Conservation (phyloP, 2,888 invertebrate genomes). For the Machimus atricapillus region DNA sequence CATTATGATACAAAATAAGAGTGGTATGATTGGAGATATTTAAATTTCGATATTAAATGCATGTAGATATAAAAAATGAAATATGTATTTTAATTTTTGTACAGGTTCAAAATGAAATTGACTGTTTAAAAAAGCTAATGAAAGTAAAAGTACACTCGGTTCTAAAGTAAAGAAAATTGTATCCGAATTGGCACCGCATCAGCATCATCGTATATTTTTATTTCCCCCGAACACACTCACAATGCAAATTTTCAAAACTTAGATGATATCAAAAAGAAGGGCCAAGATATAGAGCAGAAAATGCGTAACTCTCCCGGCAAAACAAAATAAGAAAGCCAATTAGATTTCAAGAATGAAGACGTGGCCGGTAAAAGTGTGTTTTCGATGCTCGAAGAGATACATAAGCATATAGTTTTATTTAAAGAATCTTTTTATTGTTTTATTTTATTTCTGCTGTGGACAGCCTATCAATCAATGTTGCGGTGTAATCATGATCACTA, state of each 20-base stretch:
- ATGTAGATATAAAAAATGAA: not conserved
- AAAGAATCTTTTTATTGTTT: not conserved
- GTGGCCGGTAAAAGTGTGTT: not conserved
- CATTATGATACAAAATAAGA: no score
- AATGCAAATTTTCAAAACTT: not conserved
- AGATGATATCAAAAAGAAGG: constrained; percentile 1
- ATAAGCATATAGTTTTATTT: constrained; percentile 1
- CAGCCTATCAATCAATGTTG: not conserved
- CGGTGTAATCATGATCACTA: not conserved
- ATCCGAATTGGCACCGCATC: constrained; percentile 1
- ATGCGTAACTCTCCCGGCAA: not conserved
- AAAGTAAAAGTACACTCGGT: not conserved
- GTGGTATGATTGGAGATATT: no score
- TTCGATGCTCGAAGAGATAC: not conserved
- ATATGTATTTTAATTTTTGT: no score
- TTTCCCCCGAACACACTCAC: not conserved
- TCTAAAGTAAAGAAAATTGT: not conserved
- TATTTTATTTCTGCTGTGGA: not conserved
- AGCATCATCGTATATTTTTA: not conserved
- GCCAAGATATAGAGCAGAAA: constrained; percentile 2
- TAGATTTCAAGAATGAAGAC: not conserved
- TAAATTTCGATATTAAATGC: no score
- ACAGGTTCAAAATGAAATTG: not conserved
- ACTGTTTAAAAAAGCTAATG: not conserved
- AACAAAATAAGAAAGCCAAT: not conserved